Evolutionary conservation across 2,797 vertebrate species (phyloP).

Genomic region (Helarctos malayanus): DNA sequence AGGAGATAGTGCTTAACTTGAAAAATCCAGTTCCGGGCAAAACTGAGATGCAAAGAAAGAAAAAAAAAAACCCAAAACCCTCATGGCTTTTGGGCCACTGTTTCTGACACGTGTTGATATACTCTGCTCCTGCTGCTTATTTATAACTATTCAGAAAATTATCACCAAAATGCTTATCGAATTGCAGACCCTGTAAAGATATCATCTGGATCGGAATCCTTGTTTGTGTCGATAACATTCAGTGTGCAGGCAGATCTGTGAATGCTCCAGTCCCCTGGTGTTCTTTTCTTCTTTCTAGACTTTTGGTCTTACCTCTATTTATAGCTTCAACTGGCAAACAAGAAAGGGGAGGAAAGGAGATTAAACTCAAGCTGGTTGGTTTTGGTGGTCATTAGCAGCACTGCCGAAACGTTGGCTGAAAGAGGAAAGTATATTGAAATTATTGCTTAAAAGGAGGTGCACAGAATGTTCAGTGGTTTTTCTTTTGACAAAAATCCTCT

Average conservation of each 20-base stretch:
- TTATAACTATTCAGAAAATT: not conserved
- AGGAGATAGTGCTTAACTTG: not conserved
- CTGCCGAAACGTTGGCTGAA: not conserved
- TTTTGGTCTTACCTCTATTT: slow-evolving; percentile 25
- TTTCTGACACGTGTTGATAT: not conserved
- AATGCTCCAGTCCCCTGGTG: not conserved
- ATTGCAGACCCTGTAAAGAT: not conserved
- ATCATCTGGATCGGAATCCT: not conserved
- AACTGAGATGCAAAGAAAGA: not conserved
- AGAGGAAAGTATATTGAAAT: not conserved
- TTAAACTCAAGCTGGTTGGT: not conserved
- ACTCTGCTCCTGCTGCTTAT: not conserved
- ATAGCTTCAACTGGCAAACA: not conserved
- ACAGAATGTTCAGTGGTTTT: slow-evolving; percentile 59
- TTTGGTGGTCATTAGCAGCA: not conserved
- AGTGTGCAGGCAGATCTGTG: not conserved
- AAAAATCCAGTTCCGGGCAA: slow-evolving; percentile 4
- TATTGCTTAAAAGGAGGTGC: slow-evolving; percentile 28
- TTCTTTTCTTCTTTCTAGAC: not conserved
- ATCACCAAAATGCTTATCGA: not conserved
- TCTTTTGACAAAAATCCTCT: not conserved
- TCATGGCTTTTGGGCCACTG: not conserved
- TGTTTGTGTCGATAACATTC: not conserved
- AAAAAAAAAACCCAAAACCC: no score
- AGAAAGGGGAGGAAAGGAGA: not conserved